Evolutionary conservation across 1,140 invertebrate genomes (phyloP).

Genomic region (Harpegnathos saltator): DNA sequence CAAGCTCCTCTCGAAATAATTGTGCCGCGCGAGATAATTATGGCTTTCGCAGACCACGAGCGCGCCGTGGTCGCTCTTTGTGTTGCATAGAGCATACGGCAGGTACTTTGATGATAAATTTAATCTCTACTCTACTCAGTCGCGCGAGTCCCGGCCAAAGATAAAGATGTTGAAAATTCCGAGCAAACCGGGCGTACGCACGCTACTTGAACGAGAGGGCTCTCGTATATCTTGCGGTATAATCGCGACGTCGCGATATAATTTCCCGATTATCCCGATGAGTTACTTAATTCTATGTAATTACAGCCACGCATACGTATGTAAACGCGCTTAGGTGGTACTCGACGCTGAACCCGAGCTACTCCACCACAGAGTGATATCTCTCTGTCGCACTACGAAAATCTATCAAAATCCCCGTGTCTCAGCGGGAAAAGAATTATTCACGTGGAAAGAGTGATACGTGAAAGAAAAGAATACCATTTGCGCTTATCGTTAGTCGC

Average conservation of each 20-base stretch:
- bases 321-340: too few relatives aligned
- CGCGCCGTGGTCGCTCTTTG: background rate
- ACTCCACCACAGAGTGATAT: background rate
- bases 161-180: background rate
- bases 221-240: too few relatives aligned
- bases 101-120: constrained; percentile 30
- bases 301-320: background rate
- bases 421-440: background rate
- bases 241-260: too few relatives aligned
- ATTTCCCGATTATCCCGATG: too few relatives aligned
- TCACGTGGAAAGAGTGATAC: background rate
- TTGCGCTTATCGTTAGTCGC: background rate
- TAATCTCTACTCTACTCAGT: background rate
- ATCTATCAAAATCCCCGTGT: background rate
- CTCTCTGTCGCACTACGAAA: background rate
- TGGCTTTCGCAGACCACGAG: constrained; percentile 32
- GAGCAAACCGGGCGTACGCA: background rate
- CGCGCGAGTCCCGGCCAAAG: background rate
- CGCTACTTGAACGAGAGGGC: too few relatives aligned
- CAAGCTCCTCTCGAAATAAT: constrained; percentile 39
- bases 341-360: background rate
- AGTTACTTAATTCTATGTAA: constrained; percentile 4
- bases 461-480: background rate
- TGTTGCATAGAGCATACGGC: background rate
- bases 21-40: constrained; percentile 42